These are phyloP conservation scores for Peromyscus polionotus DNA, from an alignment of 2,113 vertebrate genomes.

Conservation along the genomic window DNA sequence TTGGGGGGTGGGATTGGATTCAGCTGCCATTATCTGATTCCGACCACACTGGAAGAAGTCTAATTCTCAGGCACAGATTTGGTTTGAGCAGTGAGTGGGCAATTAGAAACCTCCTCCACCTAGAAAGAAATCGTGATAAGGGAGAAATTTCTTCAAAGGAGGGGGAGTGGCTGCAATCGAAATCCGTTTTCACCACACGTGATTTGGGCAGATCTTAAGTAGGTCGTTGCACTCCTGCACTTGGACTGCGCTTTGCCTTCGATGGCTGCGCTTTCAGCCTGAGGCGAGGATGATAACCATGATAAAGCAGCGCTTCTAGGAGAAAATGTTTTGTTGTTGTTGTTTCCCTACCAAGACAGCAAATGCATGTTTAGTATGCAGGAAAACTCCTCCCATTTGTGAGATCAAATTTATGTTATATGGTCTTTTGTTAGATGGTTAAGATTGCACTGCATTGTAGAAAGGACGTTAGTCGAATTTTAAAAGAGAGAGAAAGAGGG, in stretches of 20 bases:
- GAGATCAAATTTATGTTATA: constrained; percentile 46
- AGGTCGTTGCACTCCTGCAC: constrained; percentile 58
- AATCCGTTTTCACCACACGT: constrained; percentile 57
- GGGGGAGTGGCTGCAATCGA: background rate
- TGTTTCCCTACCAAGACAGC: constrained; percentile 43
- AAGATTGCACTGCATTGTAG: background rate
- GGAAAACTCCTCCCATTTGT: constrained; percentile 50
- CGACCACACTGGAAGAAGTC: constrained; percentile 23
- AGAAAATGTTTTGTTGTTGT: constrained; percentile 47
- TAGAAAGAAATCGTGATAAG: constrained; percentile 39
- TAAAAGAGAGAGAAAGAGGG: background rate
- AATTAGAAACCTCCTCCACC: constrained; percentile 43
- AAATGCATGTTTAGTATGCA: constrained; percentile 40
- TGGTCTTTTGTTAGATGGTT: constrained; percentile 45
- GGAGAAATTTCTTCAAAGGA: background rate
- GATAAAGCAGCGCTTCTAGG: constrained; percentile 38
- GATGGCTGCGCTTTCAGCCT: background rate
- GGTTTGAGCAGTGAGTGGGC: constrained; percentile 54
- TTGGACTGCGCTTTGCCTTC: background rate
- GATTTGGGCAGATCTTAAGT: constrained; percentile 56
- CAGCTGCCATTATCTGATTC: background rate
- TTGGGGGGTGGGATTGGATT: background rate
- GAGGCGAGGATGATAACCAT: background rate
- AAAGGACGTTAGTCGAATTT: constrained; percentile 24
- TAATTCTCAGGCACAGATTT: constrained; percentile 26